Evolutionary conservation across 2,888 invertebrate genomes (phyloP), one percentile per base, ranked within the genome.

Genomic region (Harpalus rubripes): DNA sequence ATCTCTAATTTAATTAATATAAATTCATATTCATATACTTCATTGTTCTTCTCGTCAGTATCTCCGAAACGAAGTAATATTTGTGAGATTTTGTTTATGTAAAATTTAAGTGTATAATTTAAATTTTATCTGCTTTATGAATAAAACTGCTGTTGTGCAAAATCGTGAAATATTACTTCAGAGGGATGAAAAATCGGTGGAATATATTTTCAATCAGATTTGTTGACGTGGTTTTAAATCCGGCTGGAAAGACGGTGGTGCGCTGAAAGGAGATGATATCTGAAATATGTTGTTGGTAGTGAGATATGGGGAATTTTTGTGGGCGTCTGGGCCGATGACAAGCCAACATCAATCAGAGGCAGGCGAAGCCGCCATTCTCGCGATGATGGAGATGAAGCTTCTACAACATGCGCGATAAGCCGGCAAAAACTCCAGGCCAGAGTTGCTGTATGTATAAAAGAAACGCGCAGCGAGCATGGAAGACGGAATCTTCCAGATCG

Each of bases 311-410:
- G 41, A 68, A 68, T 68, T 68, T 68, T 68, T 68, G 41, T 41
- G 41, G 15, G 72, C 72, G 41, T 41, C 44, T 18, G 44, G 39
- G 15, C n/a, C n/a, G 82, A 82, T 82, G 82, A 81, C 82, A 76
- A 59, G 61, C 61, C 61, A 76, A 84, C 84, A 84, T 84, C 84
- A 84, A 84, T 84, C 84, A 84, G 84, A 52, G 56, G 63, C 41
- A 15, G 44, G 18, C 32, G 44, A 12, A 6, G 74, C 86, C 63
- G 88, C 88, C 88, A 88, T 89, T 88, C 87, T 87, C 87, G 88
- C 89, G 90, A 91, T 91, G 91, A 91, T 91, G 91, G 90, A 91
- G 91, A 88, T 90, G 90, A 90, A 90, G 90, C 91, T 89, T 89
- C 90, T 90, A 90, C 91, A 91, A 90, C 90, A 91, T 90, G 89